Conservation (phyloP, 2,797 vertebrate species). For the Malacoraja senta region DNA sequence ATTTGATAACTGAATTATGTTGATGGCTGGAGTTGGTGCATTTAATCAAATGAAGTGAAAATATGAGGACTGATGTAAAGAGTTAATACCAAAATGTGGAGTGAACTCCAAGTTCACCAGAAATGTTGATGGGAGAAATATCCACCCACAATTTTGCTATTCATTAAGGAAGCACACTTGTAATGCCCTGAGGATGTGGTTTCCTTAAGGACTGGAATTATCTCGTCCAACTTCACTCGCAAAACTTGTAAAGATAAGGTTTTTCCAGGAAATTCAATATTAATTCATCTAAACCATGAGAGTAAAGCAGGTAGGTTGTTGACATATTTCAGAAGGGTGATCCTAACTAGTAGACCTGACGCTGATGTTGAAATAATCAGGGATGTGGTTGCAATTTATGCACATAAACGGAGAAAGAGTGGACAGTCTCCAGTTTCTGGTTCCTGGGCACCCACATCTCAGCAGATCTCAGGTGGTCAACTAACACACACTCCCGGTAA, state of each 20-base stretch:
- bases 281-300: background rate
- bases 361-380: background rate
- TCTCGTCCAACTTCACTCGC: background rate
- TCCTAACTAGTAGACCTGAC: background rate
- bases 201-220: background rate
- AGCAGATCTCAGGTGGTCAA: too few relatives aligned
- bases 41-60: background rate
- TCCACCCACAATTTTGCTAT: background rate
- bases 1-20: background rate
- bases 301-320: background rate
- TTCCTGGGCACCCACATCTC: too few relatives aligned
- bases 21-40: background rate
- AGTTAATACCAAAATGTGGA: background rate
- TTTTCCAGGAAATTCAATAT: background rate
- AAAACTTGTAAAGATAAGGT: background rate
- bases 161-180: slow-evolving; percentile 12
- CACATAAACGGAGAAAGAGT: background rate
- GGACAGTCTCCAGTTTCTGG: too few relatives aligned
- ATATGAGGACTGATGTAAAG: background rate
- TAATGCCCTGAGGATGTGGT: background rate
- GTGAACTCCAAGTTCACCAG: background rate
- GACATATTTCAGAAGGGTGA: background rate
- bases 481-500: too few relatives aligned
- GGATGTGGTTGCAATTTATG: background rate
- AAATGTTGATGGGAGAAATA: background rate